Evolutionary conservation across 1,140 invertebrate species (phyloP), one percentile per base, ranked within the genome.

Genomic region (Brachystomella parvula): DNA sequence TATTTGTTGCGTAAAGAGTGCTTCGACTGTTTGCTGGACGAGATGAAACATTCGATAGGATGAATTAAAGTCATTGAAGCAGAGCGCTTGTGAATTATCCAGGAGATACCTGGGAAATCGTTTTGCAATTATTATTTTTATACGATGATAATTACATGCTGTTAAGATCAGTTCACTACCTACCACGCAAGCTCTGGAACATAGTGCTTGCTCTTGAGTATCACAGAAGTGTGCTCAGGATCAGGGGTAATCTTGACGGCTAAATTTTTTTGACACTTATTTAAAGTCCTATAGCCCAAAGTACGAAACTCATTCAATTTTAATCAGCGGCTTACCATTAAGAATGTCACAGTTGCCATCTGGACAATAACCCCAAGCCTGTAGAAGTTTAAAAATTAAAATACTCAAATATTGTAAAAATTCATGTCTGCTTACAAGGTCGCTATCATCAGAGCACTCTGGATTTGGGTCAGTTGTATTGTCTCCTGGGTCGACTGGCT

Each of bases 41-140:
- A 65, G 33, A 39, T 65, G 64, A 29, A 65, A 65, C 53, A 65
- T 58, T 39, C 64, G 53, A 24, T 65, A 65, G 1, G 64, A 65
- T 19, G 24, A 53, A 65, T 65, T 65, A 26, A 65, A 65, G 17
- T 65, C 57, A 19, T 56, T 17, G 35, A 65, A 65, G 64, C 64
- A 65, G 19, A 60, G 24, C 15, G 57, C 64, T 47, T 65, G 64
- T 39, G 57, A 26, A 24, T 59, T 30, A 26, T 65, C 64, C 32
- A 65, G 32, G 35, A n/a, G n/a, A n/a, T n/a, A n/a, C n/a, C n/a
- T n/a, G n/a, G n/a, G n/a, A n/a, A n/a, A n/a, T n/a, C n/a, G n/a
- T n/a, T n/a, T n/a, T n/a, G n/a, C n/a, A n/a, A n/a, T n/a, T n/a
- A n/a, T n/a, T n/a, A n/a, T n/a, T n/a, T n/a, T n/a, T n/a, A n/a